phyloP scores from a whole-genome alignment of 2,888 invertebrate genomes.

The Aspidapion aeneum region DNA sequence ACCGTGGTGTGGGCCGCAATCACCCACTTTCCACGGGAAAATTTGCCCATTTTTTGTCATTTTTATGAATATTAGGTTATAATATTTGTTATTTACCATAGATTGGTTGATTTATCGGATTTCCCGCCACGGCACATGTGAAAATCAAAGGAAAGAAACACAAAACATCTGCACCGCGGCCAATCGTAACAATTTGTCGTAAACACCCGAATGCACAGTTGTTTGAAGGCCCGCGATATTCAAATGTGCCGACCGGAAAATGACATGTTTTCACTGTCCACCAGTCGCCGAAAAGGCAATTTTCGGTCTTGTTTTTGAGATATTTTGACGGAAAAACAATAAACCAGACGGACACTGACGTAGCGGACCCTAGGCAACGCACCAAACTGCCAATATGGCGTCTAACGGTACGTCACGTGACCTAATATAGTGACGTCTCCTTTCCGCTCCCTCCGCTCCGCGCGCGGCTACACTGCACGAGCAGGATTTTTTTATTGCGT shows the following conservation, averaged over 20 bases:
- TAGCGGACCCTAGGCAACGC: conserved; percentile 51
- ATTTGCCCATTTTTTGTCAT: conserved; percentile 6
- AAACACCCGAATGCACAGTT: conserved; percentile 46
- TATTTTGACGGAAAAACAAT: conserved; percentile 26
- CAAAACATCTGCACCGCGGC: conserved; percentile 47
- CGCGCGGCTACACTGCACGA: conserved; percentile 36
- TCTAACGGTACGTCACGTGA: conserved; percentile 57
- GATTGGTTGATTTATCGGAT: conserved; percentile 31
- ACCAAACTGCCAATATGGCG: conserved; percentile 59
- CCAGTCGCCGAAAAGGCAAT: conserved; percentile 2
- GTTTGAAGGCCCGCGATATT: conserved; percentile 44
- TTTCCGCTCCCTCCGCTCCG: conserved; percentile 31
- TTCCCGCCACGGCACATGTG: conserved; percentile 42
- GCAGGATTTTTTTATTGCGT: conserved; percentile 47
- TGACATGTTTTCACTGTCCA: conserved; percentile 20
- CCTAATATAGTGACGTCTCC: conserved; percentile 51
- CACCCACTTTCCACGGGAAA: conserved; percentile 12
- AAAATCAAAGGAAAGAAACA: conserved; percentile 42
- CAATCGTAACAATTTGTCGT: conserved; percentile 49
- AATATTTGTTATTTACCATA: conserved; percentile 33
- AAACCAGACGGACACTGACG: conserved; percentile 40
- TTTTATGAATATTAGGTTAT: conserved; percentile 10
- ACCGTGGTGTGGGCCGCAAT: conserved; percentile 22
- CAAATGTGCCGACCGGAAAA: conserved; percentile 38
- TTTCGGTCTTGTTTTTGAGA: conserved; percentile 9